phyloP scores from a whole-genome alignment of 2,888 invertebrate species.

The Catonia carolina region DNA sequence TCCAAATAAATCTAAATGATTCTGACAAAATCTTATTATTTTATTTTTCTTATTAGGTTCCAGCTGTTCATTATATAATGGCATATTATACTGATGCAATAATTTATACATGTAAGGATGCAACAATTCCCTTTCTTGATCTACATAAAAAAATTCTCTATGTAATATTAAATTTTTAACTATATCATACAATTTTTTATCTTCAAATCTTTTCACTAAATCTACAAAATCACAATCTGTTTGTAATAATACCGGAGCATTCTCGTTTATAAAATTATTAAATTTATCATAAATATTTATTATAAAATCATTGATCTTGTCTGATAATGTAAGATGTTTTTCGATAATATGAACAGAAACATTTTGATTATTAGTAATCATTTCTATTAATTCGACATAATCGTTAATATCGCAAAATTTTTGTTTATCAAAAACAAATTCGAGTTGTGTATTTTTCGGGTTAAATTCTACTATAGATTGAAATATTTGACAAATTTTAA shows the following conservation, averaged over 20 bases:
- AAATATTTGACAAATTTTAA: no score
- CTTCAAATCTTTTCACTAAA: not conserved
- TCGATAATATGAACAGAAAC: no score
- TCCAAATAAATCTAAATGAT: no score
- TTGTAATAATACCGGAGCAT: no score
- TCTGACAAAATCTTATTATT: no score
- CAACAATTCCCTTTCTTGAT: not conserved
- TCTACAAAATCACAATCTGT: no score
- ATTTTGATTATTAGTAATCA: no score
- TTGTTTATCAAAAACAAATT: no score
- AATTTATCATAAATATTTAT: not conserved
- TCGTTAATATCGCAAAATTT: no score
- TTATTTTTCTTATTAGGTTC: not conserved
- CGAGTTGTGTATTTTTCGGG: no score
- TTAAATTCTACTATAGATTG: no score
- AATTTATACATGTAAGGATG: conserved; percentile 1
- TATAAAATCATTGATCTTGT: conserved; percentile 3
- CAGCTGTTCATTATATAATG: not conserved
- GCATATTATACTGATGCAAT: not conserved
- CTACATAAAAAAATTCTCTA: not conserved
- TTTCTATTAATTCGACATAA: no score
- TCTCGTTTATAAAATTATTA: not conserved
- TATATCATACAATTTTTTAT: not conserved
- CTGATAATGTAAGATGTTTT: not conserved
- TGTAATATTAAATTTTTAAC: not conserved